Evolutionary conservation across 2,888 invertebrate species (phyloP).

Genomic region (Diarsia dahlii): DNA sequence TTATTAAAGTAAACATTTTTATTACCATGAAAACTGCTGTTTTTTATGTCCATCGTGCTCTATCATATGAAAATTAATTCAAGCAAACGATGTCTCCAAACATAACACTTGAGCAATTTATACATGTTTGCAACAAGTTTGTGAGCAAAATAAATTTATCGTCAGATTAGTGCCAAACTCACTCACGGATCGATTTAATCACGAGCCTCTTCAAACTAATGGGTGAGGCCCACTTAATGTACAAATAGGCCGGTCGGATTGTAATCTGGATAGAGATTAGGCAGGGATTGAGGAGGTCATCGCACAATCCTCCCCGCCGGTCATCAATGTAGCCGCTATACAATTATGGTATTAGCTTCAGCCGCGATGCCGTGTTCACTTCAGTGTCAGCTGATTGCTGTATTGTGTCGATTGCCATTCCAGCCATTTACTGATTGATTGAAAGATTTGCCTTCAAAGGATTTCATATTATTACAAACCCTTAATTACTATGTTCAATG

Average conservation of each 20-base stretch:
- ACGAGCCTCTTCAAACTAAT: slow-evolving; percentile 78
- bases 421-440: slow-evolving; percentile 1
- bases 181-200: slow-evolving; percentile 76
- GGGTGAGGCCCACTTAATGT: slow-evolving; percentile 75
- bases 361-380: slow-evolving; percentile 16
- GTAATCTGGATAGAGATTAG: slow-evolving; percentile 79
- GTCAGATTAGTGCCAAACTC: slow-evolving; percentile 74
- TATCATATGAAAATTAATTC: slow-evolving; percentile 36
- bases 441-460: not conserved
- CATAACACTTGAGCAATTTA: slow-evolving; percentile 44
- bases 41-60: not conserved
- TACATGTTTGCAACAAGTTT: slow-evolving; percentile 60
- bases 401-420: slow-evolving; percentile 20
- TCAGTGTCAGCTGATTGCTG: slow-evolving; percentile 32
- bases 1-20: not conserved
- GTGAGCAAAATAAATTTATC: slow-evolving; percentile 69
- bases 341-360: slow-evolving; percentile 54
- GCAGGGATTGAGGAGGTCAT: slow-evolving; percentile 72
- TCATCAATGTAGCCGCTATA: slow-evolving; percentile 56
- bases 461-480: not conserved
- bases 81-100: slow-evolving; percentile 36
- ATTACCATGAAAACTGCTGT: not conserved
- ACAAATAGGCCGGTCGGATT: slow-evolving; percentile 76
- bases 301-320: slow-evolving; percentile 57
- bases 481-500: not conserved